Conservation (phyloP, 2,797 vertebrate genomes). For the Natrix natrix region DNA sequence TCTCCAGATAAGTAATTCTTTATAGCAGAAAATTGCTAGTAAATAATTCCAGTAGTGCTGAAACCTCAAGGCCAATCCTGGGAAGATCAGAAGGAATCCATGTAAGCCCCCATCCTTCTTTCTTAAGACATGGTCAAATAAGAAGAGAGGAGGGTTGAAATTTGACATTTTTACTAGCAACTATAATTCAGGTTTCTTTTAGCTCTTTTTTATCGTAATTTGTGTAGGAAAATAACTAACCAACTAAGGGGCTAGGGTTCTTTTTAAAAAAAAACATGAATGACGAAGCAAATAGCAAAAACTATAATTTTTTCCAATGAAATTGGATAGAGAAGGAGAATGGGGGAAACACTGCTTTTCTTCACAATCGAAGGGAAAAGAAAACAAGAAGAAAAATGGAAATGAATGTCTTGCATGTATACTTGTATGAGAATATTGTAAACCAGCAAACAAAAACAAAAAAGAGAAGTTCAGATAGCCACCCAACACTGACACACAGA, state of each 20-base stretch:
- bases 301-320: neutral
- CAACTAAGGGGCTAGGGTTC: neutral
- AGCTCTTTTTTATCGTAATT: neutral
- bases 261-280: neutral
- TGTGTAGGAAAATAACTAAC: neutral
- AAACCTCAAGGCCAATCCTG: neutral
- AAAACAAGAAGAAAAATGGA: neutral
- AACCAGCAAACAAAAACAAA: neutral
- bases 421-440: neutral
- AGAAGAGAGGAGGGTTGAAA: neutral
- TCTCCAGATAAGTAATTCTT: neutral
- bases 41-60: neutral
- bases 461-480: neutral
- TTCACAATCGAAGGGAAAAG: neutral
- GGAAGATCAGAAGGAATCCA: neutral
- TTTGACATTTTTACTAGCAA: neutral
- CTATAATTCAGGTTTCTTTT: neutral
- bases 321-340: neutral
- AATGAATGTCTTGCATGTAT: neutral
- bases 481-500: neutral
- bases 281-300: neutral
- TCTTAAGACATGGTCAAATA: neutral
- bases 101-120: neutral
- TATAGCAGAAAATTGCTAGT: neutral
- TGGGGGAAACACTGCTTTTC: neutral